Evolutionary conservation across 1,140 invertebrate genomes (phyloP), one percentile per base, ranked within the genome.

Genomic region (Drepana arcuata): DNA sequence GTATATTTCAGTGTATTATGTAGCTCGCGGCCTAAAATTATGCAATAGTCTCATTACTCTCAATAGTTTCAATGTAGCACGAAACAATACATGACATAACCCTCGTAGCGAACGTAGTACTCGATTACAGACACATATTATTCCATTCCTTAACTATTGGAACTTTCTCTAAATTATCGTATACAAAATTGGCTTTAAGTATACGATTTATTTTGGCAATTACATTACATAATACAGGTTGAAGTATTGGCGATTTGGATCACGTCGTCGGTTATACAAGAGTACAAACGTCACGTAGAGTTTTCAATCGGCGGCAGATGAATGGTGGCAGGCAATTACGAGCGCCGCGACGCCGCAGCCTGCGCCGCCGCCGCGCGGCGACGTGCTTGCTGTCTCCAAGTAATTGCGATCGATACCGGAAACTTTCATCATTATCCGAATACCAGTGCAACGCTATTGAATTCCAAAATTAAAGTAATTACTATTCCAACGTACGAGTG

Each of bases 261-360:
- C 75, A 80, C 75, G 75, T 80, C 63, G 48, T 26, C 26, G 41
- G 63, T 79, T 77, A 62, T 66, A 72, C 70, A 73, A 80, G 47
- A 50, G 48, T 52, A n/a, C n/a, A 50, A 71, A 64, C 59, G 57
- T 65, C 70, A 73, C 68, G 66, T 73, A 58, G 32, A 46, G 58
- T 72, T 68, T 80, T 74, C 61, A 55, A 74, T 75, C 57, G 65
- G 26, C 24, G 45, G 37, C 60, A 43, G 52, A 54, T 77, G 72
- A 75, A 56, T 75, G 67, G 73, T n/a, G n/a, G n/a, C n/a, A n/a
- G n/a, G n/a, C n/a, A n/a, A n/a, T n/a, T n/a, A n/a, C n/a, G n/a
- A n/a, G n/a, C n/a, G n/a, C n/a, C n/a, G n/a, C n/a, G n/a, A n/a
- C n/a, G n/a, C n/a, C n/a, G n/a, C n/a, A n/a, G n/a, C n/a, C n/a